Evolutionary conservation across 2,797 vertebrate genomes (phyloP).

Genomic region (Acrocephalus scirpaceus): DNA sequence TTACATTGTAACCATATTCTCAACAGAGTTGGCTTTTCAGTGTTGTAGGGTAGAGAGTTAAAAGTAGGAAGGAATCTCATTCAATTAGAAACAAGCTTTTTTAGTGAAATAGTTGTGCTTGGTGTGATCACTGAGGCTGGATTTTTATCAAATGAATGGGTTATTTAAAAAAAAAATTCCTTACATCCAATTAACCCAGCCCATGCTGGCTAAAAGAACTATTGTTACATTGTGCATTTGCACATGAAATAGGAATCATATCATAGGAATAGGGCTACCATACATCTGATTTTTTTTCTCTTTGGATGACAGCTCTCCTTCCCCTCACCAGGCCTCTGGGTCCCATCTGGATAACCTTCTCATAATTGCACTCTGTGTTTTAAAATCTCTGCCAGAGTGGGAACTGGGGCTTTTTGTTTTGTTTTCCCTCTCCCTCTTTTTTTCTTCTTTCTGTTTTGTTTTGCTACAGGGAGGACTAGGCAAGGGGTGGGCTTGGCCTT

Average conservation of each 20-base stretch:
- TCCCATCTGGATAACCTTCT: slow-evolving; percentile 53
- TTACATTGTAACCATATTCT: not conserved
- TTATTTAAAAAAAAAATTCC: slow-evolving; percentile 2
- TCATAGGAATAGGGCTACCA: slow-evolving; percentile 16
- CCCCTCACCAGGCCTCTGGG: not conserved
- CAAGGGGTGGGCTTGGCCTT: not conserved
- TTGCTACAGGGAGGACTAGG: not conserved
- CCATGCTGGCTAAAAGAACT: slow-evolving; percentile 32
- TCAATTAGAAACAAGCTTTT: not conserved
- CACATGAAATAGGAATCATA: slow-evolving; percentile 9
- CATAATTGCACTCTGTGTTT: slow-evolving; percentile 38
- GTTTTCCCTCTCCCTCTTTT: not conserved
- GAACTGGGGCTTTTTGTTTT: slow-evolving; percentile 15
- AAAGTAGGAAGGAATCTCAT: not conserved
- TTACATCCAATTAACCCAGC: slow-evolving; percentile 26
- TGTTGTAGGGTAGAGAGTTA: not conserved
- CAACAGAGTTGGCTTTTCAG: not conserved
- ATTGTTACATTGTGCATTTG: slow-evolving; percentile 36
- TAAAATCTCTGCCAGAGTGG: slow-evolving; percentile 18
- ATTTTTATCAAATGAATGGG: slow-evolving; percentile 49
- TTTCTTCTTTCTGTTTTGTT: slow-evolving; percentile 11
- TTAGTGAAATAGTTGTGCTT: not conserved
- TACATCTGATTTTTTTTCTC: slow-evolving; percentile 36
- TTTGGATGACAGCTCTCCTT: slow-evolving; percentile 52
- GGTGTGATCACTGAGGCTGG: not conserved